phyloP scores from a whole-genome alignment of 2,888 invertebrate species.

The Sthenelais limicola region DNA sequence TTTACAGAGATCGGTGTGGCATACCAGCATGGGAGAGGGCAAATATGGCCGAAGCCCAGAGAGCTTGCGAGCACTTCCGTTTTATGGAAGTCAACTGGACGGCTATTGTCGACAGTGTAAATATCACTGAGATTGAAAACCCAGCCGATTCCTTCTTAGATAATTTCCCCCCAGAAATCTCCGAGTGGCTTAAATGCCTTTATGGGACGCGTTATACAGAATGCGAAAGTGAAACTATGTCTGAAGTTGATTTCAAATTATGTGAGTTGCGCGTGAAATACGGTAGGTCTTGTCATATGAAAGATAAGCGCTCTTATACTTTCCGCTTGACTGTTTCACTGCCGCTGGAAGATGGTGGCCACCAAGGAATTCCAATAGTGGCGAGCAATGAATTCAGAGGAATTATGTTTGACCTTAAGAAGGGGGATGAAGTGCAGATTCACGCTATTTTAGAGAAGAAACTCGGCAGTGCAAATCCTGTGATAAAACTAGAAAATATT shows the following conservation, averaged over 20 bases:
- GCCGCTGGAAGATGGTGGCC: slow-evolving; percentile 1
- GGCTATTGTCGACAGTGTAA: slow-evolving; percentile 22
- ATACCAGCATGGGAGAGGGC: slow-evolving; percentile 13
- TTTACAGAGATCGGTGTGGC: slow-evolving; percentile 32
- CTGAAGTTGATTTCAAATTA: slow-evolving; percentile 9
- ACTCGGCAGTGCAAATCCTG: slow-evolving; percentile 13
- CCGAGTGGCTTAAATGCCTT: slow-evolving; percentile 40
- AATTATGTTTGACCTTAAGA: slow-evolving; percentile 2
- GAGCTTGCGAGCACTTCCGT: slow-evolving; percentile 10
- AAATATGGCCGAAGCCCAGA: slow-evolving; percentile 36
- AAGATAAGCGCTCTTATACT: slow-evolving; percentile 17
- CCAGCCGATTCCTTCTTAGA: slow-evolving; percentile 36
- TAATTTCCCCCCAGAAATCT: slow-evolving; percentile 18
- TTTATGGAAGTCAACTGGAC: slow-evolving; percentile 43
- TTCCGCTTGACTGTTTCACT: slow-evolving; percentile 19
- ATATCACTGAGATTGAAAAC: slow-evolving; percentile 39
- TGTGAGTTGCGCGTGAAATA: slow-evolving; percentile 12
- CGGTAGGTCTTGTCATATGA: slow-evolving; percentile 36
- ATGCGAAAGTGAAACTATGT: slow-evolving; percentile 19
- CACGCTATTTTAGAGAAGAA: slow-evolving; percentile 9
- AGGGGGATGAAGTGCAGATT: slow-evolving; percentile 17
- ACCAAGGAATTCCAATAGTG: not conserved
- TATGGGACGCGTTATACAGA: slow-evolving; percentile 20
- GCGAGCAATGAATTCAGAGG: slow-evolving; percentile 30
- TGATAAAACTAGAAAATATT: slow-evolving; percentile 27